Evolutionary conservation across 1,140 invertebrate genomes (phyloP), one percentile per base, ranked within the genome.

Genomic region (Ceratina calcarata): DNA sequence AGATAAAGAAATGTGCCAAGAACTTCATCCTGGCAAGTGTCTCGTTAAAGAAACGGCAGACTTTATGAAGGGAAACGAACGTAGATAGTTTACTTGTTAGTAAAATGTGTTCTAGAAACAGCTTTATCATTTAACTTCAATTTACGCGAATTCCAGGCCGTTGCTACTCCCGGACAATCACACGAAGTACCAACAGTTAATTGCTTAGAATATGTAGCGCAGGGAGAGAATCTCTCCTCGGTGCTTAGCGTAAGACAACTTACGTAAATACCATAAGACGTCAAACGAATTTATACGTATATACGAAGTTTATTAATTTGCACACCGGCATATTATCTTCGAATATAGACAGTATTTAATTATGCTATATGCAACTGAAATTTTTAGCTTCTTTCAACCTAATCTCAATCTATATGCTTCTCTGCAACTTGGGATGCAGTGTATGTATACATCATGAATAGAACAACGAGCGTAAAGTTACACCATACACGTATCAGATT

Each of bases 111-210:
- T 16, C 32, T 45, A 27, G 51, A 65, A 73, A 49, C 57, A 18
- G n/a, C 15, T 74, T 67, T 60, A 20, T 79, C 61, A n/a, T 32
- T 66, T 58, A n/a, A 62, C 79, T 77, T 57, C 49, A 51, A 77
- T 69, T 81, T 16, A 20, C 3, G 60, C 67, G 45, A 78, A 81
- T 78, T 78, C 55, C 80, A 78, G 75, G 61, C 53, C 75, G 75
- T 78, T 78, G 67, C n/a, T 71, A 55, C 62, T 67, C 51, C 57
- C 51, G 37, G 24, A 18, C 37, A 69, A 65, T 64, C 60, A 45
- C 51, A 57, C 72, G 51, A 18, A 51, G 32, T 66, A 79, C 60
- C 24, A 73, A 73, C 68, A 79, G 70, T 20, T 51, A 78, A 66
- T 32, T 60, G 67, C 32, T 67, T 58, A 55, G 53, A 68, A 61